Evolutionary conservation across 2,888 invertebrate species (phyloP), one percentile per base, ranked within the genome.

Genomic region (Euplexia lucipara): DNA sequence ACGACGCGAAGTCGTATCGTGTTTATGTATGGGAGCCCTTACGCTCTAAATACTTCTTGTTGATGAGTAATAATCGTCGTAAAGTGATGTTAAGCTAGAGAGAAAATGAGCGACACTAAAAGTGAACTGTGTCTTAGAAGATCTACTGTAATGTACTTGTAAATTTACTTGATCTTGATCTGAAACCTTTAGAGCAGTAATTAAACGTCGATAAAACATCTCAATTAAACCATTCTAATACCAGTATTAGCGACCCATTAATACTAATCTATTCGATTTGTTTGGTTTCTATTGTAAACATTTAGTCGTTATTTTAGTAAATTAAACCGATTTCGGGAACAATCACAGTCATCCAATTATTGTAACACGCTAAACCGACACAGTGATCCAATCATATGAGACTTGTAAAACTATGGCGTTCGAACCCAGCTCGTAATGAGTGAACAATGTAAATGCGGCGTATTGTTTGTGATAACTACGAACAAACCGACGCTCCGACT

Each of bases 391-490:
- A 73, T 78, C 65, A 63, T 39, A 51, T n/a, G 58, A 22, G 45
- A 66, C 44, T 69, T 65, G 59, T 71, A 52, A 47, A 47, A 58
- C 58, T 42, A 48, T 65, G 48, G 62, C 47, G 44, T 62, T 65
- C 37, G 60, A 67, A 45, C 49, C 54, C 16, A 44, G 49, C 34
- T 63, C 59, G 58, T 78, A 75, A 79, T 72, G 76, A 74, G 51
- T 47, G 70, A 63, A 83, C 75, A 77, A 70, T 75, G 65, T 66
- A 52, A 75, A 74, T 59, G 52, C 51, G 47, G 68, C 57, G 70
- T 74, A 78, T 84, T 82, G 81, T 84, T 82, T 69, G 65, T 64
- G 53, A 65, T 75, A 77, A 80, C 77, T 78, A 58, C 52, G 52
- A 70, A 71, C 64, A 72, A 68, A 63, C 54, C 35, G 48, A 49